Percentiles rank a stretch among this genome's conserved stretches.
Conservation (phyloP, 1,140 invertebrate genomes). For the Caerostris darwini region DNA sequence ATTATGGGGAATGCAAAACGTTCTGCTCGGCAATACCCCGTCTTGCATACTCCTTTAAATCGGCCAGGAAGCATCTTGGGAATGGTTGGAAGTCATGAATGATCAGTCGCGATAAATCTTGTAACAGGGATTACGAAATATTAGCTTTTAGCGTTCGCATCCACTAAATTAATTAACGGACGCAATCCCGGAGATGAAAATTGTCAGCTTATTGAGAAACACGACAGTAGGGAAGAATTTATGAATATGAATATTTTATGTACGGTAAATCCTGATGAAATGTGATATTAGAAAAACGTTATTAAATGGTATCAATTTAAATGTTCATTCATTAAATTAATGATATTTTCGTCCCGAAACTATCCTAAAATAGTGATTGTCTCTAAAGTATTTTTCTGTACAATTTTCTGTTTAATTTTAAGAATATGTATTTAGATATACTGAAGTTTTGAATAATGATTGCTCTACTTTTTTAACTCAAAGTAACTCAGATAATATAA, state of each 20-base stretch:
- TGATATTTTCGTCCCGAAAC: too few relatives aligned
- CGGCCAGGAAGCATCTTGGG: conserved; percentile 18
- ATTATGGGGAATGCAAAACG: not conserved
- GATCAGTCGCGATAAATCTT: conserved; percentile 67
- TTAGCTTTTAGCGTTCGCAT: conserved; percentile 1
- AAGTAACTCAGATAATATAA: too few relatives aligned
- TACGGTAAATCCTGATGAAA: not conserved
- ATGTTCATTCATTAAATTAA: too few relatives aligned
- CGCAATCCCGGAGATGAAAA: not conserved
- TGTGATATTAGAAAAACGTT: not conserved
- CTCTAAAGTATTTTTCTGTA: too few relatives aligned
- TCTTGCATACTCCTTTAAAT: conserved; percentile 46
- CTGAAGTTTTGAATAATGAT: too few relatives aligned
- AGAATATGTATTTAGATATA: too few relatives aligned
- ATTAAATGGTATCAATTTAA: not conserved
- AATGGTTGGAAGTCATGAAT: conserved; percentile 31
- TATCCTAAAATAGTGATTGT: too few relatives aligned
- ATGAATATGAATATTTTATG: not conserved
- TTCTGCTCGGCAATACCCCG: not conserved
- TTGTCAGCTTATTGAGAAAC: conserved; percentile 2
- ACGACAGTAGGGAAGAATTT: not conserved
- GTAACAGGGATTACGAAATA: conserved; percentile 55
- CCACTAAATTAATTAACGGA: conserved; percentile 58
- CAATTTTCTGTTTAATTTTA: too few relatives aligned
- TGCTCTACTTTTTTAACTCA: too few relatives aligned